Evolutionary conservation across 2,113 vertebrate species (phyloP), one percentile per base, ranked within the genome.

Genomic region (Eudyptes chrysolophus): DNA sequence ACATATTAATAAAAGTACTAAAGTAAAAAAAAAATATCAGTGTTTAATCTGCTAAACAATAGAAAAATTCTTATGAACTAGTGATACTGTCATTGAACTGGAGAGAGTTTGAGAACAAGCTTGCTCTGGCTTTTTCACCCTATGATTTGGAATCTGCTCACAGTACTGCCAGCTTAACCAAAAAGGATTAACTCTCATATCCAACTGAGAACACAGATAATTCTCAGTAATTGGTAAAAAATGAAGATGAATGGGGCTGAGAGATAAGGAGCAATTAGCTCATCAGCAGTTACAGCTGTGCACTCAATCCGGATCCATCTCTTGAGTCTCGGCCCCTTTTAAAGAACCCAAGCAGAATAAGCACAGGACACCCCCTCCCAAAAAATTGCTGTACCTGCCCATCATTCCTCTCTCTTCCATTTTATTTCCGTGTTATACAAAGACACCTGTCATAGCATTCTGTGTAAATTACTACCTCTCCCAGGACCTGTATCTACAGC

Each of bases 171-270:
- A 99, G 99, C 99, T 99, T 99, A 99, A 99, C 99, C 99, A 99
- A 99, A 99, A 99, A 99, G 99, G 99, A 99, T 99, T 99, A 99
- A 99, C 99, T 99, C 99, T 99, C 99, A 99, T 99, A 99, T 99
- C 99, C 99, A 99, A 99, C 99, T 99, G 99, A 99, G 99, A 99
- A 99, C 99, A 99, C 99, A 99, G 99, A 99, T 99, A 99, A 99
- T 99, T 99, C 99, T 99, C 99, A 99, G 99, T 99, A 99, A 99
- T 99, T 99, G 99, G 99, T 99, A 99, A 99, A 99, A 99, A 99
- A 99, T 99, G 99, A 99, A 99, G 99, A 99, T 99, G 99, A 99
- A 99, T 99, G 99, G 99, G 99, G 99, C 99, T 99, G 99, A 99
- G 99, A 99, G 99, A 99, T 99, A 99, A 99, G 99, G 99, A 99